Conservation (phyloP, 2,888 invertebrate genomes). For the Diaprepes abbreviatus region DNA sequence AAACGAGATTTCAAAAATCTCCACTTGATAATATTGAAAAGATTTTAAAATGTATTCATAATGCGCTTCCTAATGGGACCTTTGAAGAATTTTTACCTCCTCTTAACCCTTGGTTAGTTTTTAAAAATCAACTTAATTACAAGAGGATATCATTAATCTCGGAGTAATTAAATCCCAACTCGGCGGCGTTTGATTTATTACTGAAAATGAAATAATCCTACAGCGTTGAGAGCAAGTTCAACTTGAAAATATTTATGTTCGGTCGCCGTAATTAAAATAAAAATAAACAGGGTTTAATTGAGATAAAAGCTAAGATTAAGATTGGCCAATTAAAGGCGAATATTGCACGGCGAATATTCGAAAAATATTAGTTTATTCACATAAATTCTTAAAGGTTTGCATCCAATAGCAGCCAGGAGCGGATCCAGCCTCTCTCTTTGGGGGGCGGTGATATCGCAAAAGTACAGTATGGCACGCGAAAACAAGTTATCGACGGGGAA, state of each 20-base stretch:
- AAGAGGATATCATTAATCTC: constrained; percentile 42
- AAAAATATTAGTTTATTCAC: too few species aligned
- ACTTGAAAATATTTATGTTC: constrained; percentile 12
- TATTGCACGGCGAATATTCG: too few species aligned
- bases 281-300: constrained; percentile 1
- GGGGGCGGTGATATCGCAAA: too few species aligned
- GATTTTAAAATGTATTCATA: neutral
- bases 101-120: constrained; percentile 9
- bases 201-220: constrained; percentile 39
- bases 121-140: constrained; percentile 32
- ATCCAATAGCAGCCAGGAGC: too few species aligned
- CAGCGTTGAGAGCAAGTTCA: constrained; percentile 5
- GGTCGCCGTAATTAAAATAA: neutral
- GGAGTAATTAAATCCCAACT: constrained; percentile 36
- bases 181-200: constrained; percentile 38
- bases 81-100: neutral
- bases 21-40: too few species aligned
- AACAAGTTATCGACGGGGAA: too few species aligned
- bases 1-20: too few species aligned
- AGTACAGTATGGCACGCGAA: too few species aligned
- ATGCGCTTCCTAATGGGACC: neutral
- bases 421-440: too few species aligned
- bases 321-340: neutral
- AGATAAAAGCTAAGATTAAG: neutral
- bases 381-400: too few species aligned